Evolutionary conservation across 2,888 invertebrate genomes (phyloP).

Genomic region (Micoletzkya japonica): DNA sequence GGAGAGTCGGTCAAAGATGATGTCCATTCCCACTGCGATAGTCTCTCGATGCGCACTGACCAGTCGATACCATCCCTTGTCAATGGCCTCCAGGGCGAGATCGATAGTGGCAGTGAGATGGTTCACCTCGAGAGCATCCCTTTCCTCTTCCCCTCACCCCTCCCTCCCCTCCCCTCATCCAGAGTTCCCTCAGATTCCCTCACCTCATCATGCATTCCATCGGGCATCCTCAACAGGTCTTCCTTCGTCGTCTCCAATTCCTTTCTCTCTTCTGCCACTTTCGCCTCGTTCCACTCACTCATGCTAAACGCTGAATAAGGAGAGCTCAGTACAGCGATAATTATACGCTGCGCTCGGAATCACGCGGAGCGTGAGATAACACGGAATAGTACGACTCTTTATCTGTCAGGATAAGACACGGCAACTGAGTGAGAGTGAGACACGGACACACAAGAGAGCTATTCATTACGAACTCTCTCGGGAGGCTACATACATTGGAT

Average conservation of each 20-base stretch:
- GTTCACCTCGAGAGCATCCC: not conserved
- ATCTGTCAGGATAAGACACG: too few species aligned
- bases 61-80: not conserved
- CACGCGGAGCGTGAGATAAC: too few species aligned
- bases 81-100: not conserved
- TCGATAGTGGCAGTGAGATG: conserved; percentile 9
- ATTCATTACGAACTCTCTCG: too few species aligned
- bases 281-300: not conserved
- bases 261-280: not conserved
- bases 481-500: too few species aligned
- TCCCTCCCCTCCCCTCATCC: too few species aligned
- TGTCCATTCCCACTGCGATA: conserved; percentile 9
- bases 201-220: conserved; percentile 19
- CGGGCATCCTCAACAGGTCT: not conserved
- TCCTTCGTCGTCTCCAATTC: conserved; percentile 11
- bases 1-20: conserved; percentile 9
- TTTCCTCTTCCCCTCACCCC: too few species aligned
- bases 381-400: too few species aligned
- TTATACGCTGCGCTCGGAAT: too few species aligned
- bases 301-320: too few species aligned
- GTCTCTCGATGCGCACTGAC: conserved; percentile 1
- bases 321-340: too few species aligned
- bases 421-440: too few species aligned
- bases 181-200: not conserved
- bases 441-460: too few species aligned